phyloP scores from a whole-genome alignment of 1,140 invertebrate species.

The Mya arenaria region DNA sequence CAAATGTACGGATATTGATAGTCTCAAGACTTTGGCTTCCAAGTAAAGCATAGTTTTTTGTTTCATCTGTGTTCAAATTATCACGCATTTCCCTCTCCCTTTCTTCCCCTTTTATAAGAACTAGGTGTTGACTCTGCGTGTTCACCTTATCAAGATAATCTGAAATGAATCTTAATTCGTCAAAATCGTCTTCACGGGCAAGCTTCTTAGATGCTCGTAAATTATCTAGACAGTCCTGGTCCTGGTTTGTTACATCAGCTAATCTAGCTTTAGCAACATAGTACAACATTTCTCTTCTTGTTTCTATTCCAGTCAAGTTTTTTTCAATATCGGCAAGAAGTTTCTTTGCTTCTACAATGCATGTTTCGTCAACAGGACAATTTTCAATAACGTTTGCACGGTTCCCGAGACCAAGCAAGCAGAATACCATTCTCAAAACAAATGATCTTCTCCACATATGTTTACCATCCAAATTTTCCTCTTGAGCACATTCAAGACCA shows the following conservation, averaged over 20 bases:
- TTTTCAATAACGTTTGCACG: not conserved
- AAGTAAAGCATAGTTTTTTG: too few species aligned
- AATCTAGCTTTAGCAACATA: slow-evolving; percentile 7
- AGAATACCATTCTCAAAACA: not conserved
- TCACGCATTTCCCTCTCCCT: too few species aligned
- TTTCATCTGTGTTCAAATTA: too few species aligned
- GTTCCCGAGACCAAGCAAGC: not conserved
- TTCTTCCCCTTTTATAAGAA: too few species aligned
- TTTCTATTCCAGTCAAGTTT: slow-evolving; percentile 12
- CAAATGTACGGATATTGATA: too few species aligned
- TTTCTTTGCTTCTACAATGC: not conserved
- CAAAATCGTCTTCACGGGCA: not conserved
- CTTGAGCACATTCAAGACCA: not conserved
- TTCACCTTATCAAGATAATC: not conserved
- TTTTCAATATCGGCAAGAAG: slow-evolving; percentile 2
- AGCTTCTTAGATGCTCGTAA: not conserved
- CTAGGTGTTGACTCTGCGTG: too few species aligned
- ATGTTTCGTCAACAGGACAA: not conserved
- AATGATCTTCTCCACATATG: not conserved
- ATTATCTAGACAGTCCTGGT: not conserved
- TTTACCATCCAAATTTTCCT: not conserved
- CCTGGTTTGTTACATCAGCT: not conserved
- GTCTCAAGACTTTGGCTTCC: too few species aligned
- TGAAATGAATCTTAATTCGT: slow-evolving; percentile 4
- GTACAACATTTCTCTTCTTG: slow-evolving; percentile 4